Conservation (phyloP, 2,888 invertebrate species). For the Melanchra persicariae region DNA sequence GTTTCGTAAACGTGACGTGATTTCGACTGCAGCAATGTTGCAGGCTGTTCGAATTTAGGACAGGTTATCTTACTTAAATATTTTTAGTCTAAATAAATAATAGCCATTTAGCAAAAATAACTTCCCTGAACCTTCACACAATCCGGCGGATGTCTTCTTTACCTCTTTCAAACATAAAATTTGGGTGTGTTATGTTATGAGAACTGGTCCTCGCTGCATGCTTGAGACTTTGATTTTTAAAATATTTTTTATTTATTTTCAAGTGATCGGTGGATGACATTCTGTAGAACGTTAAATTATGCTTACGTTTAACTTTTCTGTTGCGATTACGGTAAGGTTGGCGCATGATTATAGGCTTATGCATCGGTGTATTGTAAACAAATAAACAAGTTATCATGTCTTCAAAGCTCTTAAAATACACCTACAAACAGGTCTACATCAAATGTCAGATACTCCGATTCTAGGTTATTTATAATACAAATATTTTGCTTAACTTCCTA, state of each 20-base stretch:
- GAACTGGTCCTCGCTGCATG: conserved; percentile 73
- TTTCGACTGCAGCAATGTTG: conserved; percentile 2
- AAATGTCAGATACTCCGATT: conserved; percentile 38
- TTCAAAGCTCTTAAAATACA: conserved; percentile 6
- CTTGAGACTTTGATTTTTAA: conserved; percentile 66
- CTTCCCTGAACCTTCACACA: conserved; percentile 75
- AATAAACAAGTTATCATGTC: conserved; percentile 2
- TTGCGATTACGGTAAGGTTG: no score
- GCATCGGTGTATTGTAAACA: conserved; percentile 14
- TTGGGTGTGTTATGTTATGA: conserved; percentile 82
- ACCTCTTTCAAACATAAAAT: conserved; percentile 83
- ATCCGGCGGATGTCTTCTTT: conserved; percentile 86
- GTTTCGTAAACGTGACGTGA: conserved; percentile 26
- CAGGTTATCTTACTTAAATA: conserved; percentile 35
- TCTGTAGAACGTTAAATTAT: neutral
- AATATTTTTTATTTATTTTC: conserved; percentile 54
- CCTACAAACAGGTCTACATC: conserved; percentile 30
- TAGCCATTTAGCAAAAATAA: conserved; percentile 56
- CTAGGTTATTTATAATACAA: conserved; percentile 25
- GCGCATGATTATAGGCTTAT: neutral
- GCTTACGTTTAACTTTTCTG: no score
- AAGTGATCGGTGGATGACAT: neutral
- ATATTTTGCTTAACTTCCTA: conserved; percentile 37
- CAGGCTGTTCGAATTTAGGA: conserved; percentile 18
- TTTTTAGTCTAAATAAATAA: conserved; percentile 57